Evolutionary conservation across 1,140 invertebrate species (phyloP).

Genomic region (Solen grandis): DNA sequence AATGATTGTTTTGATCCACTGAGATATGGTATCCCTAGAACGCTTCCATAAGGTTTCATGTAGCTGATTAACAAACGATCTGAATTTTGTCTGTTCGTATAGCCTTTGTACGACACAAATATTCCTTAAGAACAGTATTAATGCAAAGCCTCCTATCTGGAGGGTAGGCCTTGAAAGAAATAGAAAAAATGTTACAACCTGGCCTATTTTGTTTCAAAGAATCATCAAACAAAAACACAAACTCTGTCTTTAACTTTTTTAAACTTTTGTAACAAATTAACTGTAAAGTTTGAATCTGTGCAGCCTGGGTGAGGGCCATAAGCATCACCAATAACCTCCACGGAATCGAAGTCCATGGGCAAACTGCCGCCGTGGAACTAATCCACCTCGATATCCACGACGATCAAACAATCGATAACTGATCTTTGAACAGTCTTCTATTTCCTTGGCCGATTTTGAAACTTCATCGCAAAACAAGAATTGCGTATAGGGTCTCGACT

Average conservation of each 20-base stretch:
- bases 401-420: slow-evolving; percentile 1
- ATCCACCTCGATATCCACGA: background rate
- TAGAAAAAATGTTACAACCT: no score
- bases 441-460: slow-evolving; percentile 17
- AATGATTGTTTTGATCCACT: slow-evolving; percentile 21
- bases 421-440: slow-evolving; percentile 13
- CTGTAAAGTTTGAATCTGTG: slow-evolving; percentile 4
- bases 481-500: background rate
- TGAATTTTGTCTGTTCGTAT: background rate
- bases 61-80: slow-evolving; percentile 24
- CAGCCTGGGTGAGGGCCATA: slow-evolving; percentile 25
- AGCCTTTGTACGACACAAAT: slow-evolving; percentile 27
- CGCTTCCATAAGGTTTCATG: slow-evolving; percentile 17
- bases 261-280: slow-evolving; percentile 11
- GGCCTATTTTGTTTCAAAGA: slow-evolving; percentile 38
- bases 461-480: slow-evolving; percentile 19
- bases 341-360: no score
- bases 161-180: slow-evolving; percentile 21
- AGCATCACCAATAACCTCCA: no score
- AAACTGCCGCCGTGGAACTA: no score
- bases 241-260: background rate
- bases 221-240: slow-evolving; percentile 17
- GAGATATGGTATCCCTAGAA: slow-evolving; percentile 5
- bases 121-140: slow-evolving; percentile 17
- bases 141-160: no score